Conservation (phyloP, 2,113 vertebrate species). For the Oryzias woworae region DNA sequence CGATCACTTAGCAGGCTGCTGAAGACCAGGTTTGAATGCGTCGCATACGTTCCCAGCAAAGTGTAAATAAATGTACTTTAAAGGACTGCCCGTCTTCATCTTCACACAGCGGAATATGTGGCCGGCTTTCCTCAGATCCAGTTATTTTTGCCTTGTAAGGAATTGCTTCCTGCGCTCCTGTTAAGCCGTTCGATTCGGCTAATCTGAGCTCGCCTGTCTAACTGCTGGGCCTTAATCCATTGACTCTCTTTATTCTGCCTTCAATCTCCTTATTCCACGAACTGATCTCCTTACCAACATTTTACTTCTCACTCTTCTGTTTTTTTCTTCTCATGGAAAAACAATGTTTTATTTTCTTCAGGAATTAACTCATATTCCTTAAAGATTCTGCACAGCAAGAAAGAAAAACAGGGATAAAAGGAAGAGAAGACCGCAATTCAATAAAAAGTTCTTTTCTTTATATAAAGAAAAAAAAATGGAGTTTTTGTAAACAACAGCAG, state of each 20-base stretch:
- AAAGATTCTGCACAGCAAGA: conserved; percentile 4
- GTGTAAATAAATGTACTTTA: neutral
- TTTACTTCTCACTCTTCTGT: conserved; percentile 19
- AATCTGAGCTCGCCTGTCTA: conserved; percentile 54
- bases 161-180: conserved; percentile 26
- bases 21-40: too few relatives aligned
- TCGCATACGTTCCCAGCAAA: too few relatives aligned
- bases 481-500: neutral
- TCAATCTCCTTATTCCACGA: conserved; percentile 61
- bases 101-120: neutral
- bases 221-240: conserved; percentile 61
- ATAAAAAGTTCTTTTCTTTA: neutral
- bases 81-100: conserved; percentile 10
- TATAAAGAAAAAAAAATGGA: neutral
- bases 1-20: too few relatives aligned
- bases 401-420: conserved; percentile 1
- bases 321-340: conserved; percentile 6
- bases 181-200: conserved; percentile 47
- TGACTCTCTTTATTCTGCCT: conserved; percentile 59
- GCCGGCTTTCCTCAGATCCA: conserved; percentile 1
- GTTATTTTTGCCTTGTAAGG: conserved; percentile 18
- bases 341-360: conserved; percentile 11
- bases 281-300: conserved; percentile 52
- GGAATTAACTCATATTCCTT: conserved; percentile 12
- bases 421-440: conserved; percentile 7